phyloP scores from a whole-genome alignment of 2,797 vertebrate genomes.

The Ibycter americanus region DNA sequence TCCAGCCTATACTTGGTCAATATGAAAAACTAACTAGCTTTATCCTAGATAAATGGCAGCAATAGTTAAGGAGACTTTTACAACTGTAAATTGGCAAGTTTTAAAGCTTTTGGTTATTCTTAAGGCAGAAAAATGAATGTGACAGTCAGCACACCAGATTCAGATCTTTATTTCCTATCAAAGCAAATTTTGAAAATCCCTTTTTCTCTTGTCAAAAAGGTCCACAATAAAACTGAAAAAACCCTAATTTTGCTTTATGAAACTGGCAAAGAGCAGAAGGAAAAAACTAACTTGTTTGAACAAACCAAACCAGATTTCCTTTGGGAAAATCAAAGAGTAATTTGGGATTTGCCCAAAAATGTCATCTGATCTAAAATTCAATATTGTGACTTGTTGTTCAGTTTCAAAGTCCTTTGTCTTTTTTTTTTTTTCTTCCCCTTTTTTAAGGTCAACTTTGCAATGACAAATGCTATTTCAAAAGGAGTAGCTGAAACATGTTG shows the following conservation, averaged over 20 bases:
- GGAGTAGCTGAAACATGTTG: background rate
- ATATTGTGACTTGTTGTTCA: slow-evolving; percentile 5
- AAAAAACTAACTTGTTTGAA: background rate
- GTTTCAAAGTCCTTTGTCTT: background rate
- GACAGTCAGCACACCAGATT: background rate
- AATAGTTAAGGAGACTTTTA: background rate
- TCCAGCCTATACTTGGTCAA: background rate
- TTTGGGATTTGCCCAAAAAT: slow-evolving; percentile 9
- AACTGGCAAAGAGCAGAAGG: background rate
- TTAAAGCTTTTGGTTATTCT: background rate
- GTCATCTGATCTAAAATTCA: slow-evolving; percentile 17
- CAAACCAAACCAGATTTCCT: background rate
- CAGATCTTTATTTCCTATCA: background rate
- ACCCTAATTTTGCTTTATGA: background rate
- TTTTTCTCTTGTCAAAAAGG: background rate
- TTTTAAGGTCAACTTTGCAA: background rate
- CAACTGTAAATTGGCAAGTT: background rate
- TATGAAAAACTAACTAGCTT: background rate
- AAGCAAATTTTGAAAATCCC: background rate
- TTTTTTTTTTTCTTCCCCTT: rapidly evolving
- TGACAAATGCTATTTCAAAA: background rate
- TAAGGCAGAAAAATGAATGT: background rate
- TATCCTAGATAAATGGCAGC: background rate
- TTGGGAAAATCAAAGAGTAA: background rate
- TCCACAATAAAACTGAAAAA: background rate